Evolutionary conservation across 2,888 invertebrate genomes (phyloP), one percentile per base, ranked within the genome.

Genomic region (Callosobruchus maculatus): DNA sequence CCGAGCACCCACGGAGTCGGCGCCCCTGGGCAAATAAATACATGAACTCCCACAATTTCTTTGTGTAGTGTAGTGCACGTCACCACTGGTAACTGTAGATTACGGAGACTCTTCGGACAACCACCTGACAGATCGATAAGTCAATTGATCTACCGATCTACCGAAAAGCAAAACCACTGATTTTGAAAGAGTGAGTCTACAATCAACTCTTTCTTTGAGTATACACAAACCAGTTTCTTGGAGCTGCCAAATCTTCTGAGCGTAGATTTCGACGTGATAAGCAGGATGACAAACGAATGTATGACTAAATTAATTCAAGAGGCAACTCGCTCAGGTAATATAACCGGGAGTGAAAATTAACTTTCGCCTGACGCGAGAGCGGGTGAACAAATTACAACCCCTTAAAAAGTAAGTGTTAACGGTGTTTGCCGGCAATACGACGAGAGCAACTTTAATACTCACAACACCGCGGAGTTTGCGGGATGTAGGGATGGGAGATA

Each of bases 361-460:
- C 49, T 49, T 49, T 49, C 49, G 3, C 49, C 49, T 13, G 49
- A 18, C 49, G 49, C 49, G 49, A 49, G 13, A 49, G 49, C 13
- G 5, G 13, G 13, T 49, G 49, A 49, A 49, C 49, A 49, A 49
- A 49, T 49, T n/a, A 70, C 22, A 26, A 30, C 70, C 21, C 26
- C 22, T 22, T 70, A 70, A 21, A 22, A 70, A n/a, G 30, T 68
- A 22, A 71, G 67, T 31, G 71, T 71, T 68, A 70, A 73, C 71
- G 31, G 20, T 69, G 71, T 71, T 30, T 71, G 68, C 30, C 26
- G 70, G 67, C 13, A 7, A 49, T 49, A 49, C 49, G 49, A 49
- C 49, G 49, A 49, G 49, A 18, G 49, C 5, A 49, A 49, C 49
- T 49, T 49, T 49, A 49, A 49, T 49, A 49, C 49, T 7, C 49